Evolutionary conservation across 2,113 vertebrate species (phyloP), one percentile per base, ranked within the genome.

Genomic region (Pomatostomus ruficeps): DNA sequence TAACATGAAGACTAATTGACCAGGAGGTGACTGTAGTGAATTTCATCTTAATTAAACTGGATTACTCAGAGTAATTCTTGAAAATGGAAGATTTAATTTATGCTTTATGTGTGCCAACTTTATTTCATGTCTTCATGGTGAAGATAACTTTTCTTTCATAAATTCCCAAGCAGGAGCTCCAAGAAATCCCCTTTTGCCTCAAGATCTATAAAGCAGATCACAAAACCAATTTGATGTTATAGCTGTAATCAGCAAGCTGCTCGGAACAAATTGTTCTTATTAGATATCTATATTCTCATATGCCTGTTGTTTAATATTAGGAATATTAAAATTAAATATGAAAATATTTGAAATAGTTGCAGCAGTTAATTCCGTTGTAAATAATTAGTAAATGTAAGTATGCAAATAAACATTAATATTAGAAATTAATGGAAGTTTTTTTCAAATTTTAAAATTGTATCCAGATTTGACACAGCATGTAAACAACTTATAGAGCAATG

Each of bases 121-220:
- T 96, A 96, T 94, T 90, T 96, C 95, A 95, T 82, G 82, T 95
- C 94, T 96, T 95, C 95, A 68, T 0, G 78, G 63, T 94, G 91
- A 85, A 95, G 95, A 88, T 90, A 95, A 94, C 42, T 91, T 95
- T 97, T 96, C 94, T 96, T 94, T 96, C 94, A 95, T 70, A 95
- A 96, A 96, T 97, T 96, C 94, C 89, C 75, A 96, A 94, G 94
- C 87, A 94, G 93, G 91, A 96, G 78, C 78, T 96, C 95, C 95
- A 94, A 94, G 95, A 97, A 96, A 96, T 96, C 91, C 87, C 95
- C 93, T 93, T 95, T 97, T 94, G 95, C 85, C 93, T 95, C 95
- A 95, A 95, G 94, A 96, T 97, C 95, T 96, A 96, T 74, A 96
- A 97, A 96, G 95, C 67, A 97, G 96, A 96, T 91, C 94, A 96